Percentiles rank a stretch among this genome's conserved stretches.
Conservation (phyloP, 2,113 vertebrate species). For the Chrysochloris asiatica region DNA sequence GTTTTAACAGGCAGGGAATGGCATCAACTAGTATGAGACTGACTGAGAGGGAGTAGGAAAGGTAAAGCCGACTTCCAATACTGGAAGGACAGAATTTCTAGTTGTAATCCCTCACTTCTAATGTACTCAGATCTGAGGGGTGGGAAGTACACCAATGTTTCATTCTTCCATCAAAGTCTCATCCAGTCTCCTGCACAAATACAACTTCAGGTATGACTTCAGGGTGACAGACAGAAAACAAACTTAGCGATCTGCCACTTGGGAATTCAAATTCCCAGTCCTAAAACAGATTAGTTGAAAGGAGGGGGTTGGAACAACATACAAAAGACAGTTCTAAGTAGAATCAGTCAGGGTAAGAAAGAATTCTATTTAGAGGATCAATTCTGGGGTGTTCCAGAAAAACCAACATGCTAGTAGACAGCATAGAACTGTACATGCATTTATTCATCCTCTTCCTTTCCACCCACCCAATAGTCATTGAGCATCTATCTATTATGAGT, state of each 20-base stretch:
- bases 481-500: neutral
- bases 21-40: slow-evolving; percentile 37
- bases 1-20: slow-evolving; percentile 30
- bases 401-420: too few species aligned
- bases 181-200: neutral
- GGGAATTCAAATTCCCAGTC: slow-evolving; percentile 21
- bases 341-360: slow-evolving; percentile 27
- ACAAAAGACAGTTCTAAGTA: neutral
- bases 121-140: neutral
- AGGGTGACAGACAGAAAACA: slow-evolving; percentile 14
- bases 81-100: neutral
- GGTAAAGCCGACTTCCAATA: slow-evolving; percentile 1
- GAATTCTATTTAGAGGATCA: slow-evolving; percentile 14
- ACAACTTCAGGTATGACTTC: neutral
- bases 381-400: slow-evolving; percentile 34
- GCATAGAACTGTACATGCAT: neutral
- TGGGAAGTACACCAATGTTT: neutral
- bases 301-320: neutral
- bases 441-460: neutral
- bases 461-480: neutral
- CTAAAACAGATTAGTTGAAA: neutral
- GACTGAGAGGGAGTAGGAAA: neutral
- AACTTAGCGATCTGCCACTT: neutral
- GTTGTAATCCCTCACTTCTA: too few species aligned
- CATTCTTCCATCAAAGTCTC: neutral